A percentile compares a stretch with the other conserved stretches of the same genome.
Conservation (phyloP, 92 coral and sea anemone species). For the Montipora capitata region DNA sequence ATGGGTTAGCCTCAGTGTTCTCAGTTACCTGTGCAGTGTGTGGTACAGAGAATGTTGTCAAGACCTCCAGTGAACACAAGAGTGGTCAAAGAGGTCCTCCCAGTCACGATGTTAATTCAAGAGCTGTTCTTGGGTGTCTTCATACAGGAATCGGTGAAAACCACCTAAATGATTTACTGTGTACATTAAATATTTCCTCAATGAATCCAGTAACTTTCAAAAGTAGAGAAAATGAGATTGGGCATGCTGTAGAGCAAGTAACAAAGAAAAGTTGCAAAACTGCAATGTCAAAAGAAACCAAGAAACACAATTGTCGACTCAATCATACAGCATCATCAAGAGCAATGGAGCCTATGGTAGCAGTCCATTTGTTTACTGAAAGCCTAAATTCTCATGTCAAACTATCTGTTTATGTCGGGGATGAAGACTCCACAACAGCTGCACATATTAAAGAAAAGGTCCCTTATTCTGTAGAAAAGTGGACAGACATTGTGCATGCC, state of each 20-base stretch:
- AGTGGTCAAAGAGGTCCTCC: conserved; percentile 76
- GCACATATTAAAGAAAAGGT: conserved; percentile 58
- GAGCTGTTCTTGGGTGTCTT: conserved; percentile 76
- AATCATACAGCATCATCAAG: conserved; percentile 33
- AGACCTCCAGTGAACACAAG: conserved; percentile 74
- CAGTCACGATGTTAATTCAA: conserved; percentile 68
- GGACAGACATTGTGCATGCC: conserved; percentile 69
- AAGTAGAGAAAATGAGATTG: conserved; percentile 73
- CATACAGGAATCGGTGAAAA: conserved; percentile 80
- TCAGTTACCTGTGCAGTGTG: conserved; percentile 64
- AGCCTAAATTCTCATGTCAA: conserved; percentile 49
- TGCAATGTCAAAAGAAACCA: conserved; percentile 24
- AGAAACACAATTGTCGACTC: conserved; percentile 56
- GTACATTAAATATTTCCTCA: conserved; percentile 65
- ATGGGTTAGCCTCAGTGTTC: conserved; percentile 73
- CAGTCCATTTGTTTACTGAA: conserved; percentile 47
- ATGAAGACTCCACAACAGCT: conserved; percentile 80
- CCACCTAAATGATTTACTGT: conserved; percentile 70
- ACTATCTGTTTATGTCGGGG: conserved; percentile 59
- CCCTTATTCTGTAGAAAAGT: conserved; percentile 71
- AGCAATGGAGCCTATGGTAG: not conserved
- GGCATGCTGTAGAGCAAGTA: conserved; percentile 60
- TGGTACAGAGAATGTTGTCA: conserved; percentile 57
- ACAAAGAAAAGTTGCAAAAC: conserved; percentile 57
- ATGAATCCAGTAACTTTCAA: conserved; percentile 63